Evolutionary conservation across 2,888 invertebrate species (phyloP), one percentile per base, ranked within the genome.

Genomic region (Erebia aethiops): DNA sequence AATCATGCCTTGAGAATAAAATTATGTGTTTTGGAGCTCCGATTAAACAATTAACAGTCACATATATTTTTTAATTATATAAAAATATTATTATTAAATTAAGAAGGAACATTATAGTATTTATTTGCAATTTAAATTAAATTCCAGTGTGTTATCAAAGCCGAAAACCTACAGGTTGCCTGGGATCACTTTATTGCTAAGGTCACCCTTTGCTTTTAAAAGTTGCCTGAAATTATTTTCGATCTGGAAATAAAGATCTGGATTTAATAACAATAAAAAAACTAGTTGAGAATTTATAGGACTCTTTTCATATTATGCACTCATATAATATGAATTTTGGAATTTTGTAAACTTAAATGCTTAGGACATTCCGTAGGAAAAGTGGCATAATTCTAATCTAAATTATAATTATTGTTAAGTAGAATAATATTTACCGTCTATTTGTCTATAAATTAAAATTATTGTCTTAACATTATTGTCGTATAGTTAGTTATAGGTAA

Each of bases 391-490:
- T 41, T 61, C 61, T 66, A 62, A 43, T 54, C 61, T 71, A 67
- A 26, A 57, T 67, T 61, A 70, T 54, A 13, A 51, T 21, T 67
- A 61, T 57, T 66, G 14, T 57, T 66, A 51, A 43, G 21, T 62
- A 52, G 9, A 35, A 69, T 56, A 64, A n/a, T 62, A 70, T 61
- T 67, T 57, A 57, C 46, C 46, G 56, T 57, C 66, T 56, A 57
- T 43, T 14, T 13, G 18, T 56, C 56, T 54, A 57, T 56, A 43
- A 26, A 69, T 63, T 64, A 69, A 82, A 76, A 54, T 84, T 88
- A 86, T 87, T 85, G 85, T 90, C 21, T 85, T 86, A 87, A 73
- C 60, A 68, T 76, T 89, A 90, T 90, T 91, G 90, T 91, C 90
- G 79, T 87, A 82, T 71, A 80, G 61, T 71, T 71, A 26, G 46